phyloP scores from a whole-genome alignment of 2,113 vertebrate genomes.

The Eptesicus fuscus region DNA sequence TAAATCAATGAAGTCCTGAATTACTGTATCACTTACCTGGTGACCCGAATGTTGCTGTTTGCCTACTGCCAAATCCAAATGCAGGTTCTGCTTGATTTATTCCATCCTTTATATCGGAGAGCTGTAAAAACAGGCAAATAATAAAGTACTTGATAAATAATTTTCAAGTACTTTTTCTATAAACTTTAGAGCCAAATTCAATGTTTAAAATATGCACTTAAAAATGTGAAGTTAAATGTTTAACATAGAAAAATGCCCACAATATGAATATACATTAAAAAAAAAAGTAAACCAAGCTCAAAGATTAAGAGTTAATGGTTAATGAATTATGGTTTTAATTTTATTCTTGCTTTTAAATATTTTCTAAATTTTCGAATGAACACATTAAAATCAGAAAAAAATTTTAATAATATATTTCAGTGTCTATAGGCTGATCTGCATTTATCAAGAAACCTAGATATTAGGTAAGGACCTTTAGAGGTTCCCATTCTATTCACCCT shows the following conservation, averaged over 20 bases:
- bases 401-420: neutral
- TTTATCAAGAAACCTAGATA: slow-evolving; percentile 13
- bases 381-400: neutral
- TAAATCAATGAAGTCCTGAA: neutral
- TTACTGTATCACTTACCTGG: slow-evolving; percentile 79
- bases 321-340: slow-evolving; percentile 1
- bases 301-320: neutral
- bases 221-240: slow-evolving; percentile 30
- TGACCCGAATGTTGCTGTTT: slow-evolving; percentile 77
- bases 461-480: neutral
- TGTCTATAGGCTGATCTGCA: neutral
- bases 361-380: slow-evolving; percentile 30
- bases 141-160: neutral
- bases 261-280: neutral
- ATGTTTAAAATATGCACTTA: neutral
- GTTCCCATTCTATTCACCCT: neutral
- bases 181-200: neutral
- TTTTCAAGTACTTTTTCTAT: slow-evolving; percentile 1
- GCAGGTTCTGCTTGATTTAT: slow-evolving; percentile 68
- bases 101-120: slow-evolving; percentile 83
- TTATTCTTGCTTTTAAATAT: neutral
- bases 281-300: neutral
- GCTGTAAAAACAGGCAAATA: slow-evolving; percentile 75
- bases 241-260: neutral
- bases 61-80: slow-evolving; percentile 79